These are phyloP conservation scores for Agrotis exclamationis DNA, from an alignment of 2,888 invertebrate genomes.

Conservation along the genomic window DNA sequence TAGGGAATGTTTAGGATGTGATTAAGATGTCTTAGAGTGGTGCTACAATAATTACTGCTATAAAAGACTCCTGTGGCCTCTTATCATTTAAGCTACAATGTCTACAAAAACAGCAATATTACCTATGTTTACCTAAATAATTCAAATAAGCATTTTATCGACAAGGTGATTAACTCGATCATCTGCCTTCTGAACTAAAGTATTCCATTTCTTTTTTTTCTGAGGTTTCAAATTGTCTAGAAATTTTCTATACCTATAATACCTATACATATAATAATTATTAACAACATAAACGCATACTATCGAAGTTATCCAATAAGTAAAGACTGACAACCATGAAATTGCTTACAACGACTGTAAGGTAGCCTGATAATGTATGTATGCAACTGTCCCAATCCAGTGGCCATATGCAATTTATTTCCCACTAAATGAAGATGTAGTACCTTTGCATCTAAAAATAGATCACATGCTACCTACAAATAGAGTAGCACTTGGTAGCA, in stretches of 20 bases:
- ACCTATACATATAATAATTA: no score
- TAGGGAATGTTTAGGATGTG: background rate
- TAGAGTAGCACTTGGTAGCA: slow-evolving; percentile 59
- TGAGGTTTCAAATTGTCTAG: no score
- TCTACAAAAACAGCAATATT: no score
- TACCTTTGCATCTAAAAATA: slow-evolving; percentile 49
- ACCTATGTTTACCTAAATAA: no score
- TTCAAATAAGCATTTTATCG: no score
- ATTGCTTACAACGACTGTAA: background rate
- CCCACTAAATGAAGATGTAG: slow-evolving; percentile 57
- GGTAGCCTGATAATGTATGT: slow-evolving; percentile 25
- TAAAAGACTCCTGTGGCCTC: no score
- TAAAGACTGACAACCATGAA: slow-evolving; percentile 12
- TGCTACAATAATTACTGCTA: no score
- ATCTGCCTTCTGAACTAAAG: no score
- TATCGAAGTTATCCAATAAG: background rate
- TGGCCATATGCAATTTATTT: slow-evolving; percentile 56
- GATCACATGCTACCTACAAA: slow-evolving; percentile 58
- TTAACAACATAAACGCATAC: background rate
- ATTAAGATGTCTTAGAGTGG: no score
- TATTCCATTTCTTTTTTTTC: background rate
- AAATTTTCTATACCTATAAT: background rate
- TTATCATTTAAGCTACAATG: no score
- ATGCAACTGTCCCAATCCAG: slow-evolving; percentile 40
- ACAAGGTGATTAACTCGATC: no score